Evolutionary conservation across 1,140 invertebrate species (phyloP).

Genomic region (Scylla paramamosain): DNA sequence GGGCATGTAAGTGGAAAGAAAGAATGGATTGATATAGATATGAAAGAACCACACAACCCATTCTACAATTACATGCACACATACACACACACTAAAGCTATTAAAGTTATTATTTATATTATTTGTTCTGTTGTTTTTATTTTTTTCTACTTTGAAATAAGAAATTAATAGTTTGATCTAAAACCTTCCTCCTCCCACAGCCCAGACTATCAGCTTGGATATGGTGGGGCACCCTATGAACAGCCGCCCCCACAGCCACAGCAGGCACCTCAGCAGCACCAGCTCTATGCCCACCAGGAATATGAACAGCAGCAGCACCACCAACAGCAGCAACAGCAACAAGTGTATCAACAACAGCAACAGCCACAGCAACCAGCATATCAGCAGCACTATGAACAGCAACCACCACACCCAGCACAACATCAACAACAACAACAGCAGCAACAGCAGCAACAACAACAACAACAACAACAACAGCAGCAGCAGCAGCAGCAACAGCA

Average conservation of each 20-base stretch:
- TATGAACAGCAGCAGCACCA: not conserved
- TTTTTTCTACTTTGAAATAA: too few relatives aligned
- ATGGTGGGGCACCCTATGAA: slow-evolving; percentile 14
- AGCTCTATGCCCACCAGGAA: slow-evolving; percentile 16
- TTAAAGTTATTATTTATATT: too few relatives aligned
- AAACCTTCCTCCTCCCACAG: not conserved
- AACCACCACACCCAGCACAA: slow-evolving; percentile 77
- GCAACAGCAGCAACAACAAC: slow-evolving; percentile 77
- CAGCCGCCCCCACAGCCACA: slow-evolving; percentile 9
- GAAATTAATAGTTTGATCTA: too few relatives aligned
- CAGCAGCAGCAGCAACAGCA: slow-evolving; percentile 77
- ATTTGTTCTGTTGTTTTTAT: too few relatives aligned
- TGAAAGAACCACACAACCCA: too few relatives aligned
- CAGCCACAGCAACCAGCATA: slow-evolving; percentile 30
- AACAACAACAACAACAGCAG: slow-evolving; percentile 66
- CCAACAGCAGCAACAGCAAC: not conserved
- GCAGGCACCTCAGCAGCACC: slow-evolving; percentile 8
- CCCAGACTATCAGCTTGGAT: slow-evolving; percentile 43
- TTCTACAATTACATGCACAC: too few relatives aligned
- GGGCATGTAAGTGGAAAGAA: too few relatives aligned
- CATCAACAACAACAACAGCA: slow-evolving; percentile 72
- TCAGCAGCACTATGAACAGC: slow-evolving; percentile 51
- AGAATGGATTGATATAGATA: too few relatives aligned
- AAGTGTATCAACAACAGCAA: not conserved
- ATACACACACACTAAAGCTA: too few relatives aligned